Evolutionary conservation across 2,113 vertebrate species (phyloP), one percentile per base, ranked within the genome.

Genomic region (Psilopsiagon aurifrons): DNA sequence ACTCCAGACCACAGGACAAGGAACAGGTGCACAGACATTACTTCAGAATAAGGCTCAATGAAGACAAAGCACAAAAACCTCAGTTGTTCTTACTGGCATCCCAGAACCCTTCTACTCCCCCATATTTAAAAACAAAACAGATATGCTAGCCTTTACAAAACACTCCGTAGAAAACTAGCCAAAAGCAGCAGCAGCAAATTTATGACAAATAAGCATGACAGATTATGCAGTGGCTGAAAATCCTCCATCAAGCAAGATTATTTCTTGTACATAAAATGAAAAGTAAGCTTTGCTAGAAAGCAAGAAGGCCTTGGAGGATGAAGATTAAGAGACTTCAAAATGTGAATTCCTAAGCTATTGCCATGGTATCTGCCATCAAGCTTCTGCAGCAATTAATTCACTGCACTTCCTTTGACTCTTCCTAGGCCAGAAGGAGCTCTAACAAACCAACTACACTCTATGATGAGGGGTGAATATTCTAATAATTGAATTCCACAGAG

Each of bases 221-320:
- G 35, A 33, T 74, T 83, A 63, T 2, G 1, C 67, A 90, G 57
- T 31, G 19, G 35, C 43, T 92, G 57, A 92, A 87, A 94, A 93
- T 64, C 55, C 29, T 80, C 81, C n/a, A 68, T 71, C 86, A 78
- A 68, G 57, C 27, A 70, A 77, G 75, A 96, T 97, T 95, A 92
- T 77, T 96, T 96, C 75, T 88, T 90, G 62, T 49, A 92, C 20
- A 35, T 55, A 86, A 89, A 89, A 95, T 0, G 7, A 86, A 91
- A 97, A 70, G 29, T 81, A 81, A 81, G 47, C 39, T 96, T 95
- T 88, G 37, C 89, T 83, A 92, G 81, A 92, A 94, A 92, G 95
- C 74, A 95, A 92, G 78, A 93, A 43, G 33, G 49, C 66, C 66
- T 93, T 59, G 37, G 43, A 86, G 69, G 37, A 78, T 82, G 73